These are phyloP conservation scores for Butastur rufipennis DNA, from an alignment of 2,113 vertebrate genomes.

Conservation along the genomic window DNA sequence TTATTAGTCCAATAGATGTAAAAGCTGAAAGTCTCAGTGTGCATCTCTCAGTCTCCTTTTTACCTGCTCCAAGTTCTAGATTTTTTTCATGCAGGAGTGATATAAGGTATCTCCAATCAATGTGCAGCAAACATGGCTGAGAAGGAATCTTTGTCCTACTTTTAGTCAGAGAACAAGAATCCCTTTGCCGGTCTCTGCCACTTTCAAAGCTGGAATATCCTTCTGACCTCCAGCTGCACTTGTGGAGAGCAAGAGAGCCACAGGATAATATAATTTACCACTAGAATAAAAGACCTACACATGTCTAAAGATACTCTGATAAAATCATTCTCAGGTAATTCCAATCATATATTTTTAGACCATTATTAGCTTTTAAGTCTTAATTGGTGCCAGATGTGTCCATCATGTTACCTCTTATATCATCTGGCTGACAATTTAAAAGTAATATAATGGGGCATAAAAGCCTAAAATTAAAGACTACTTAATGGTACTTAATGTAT, in stretches of 20 bases:
- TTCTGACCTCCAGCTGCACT: not conserved
- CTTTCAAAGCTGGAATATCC: not conserved
- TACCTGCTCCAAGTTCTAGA: not conserved
- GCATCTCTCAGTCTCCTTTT: not conserved
- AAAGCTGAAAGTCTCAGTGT: not conserved
- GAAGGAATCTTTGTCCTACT: not conserved
- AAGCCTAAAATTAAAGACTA: constrained; percentile 19
- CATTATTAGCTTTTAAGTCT: constrained; percentile 10
- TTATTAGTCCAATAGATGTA: rapidly evolving
- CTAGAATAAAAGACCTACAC: not conserved
- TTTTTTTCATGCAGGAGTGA: not conserved
- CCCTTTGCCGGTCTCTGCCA: not conserved
- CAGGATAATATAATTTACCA: not conserved
- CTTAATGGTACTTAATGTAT: constrained; percentile 8
- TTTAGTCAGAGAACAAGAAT: not conserved
- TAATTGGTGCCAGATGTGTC: not conserved
- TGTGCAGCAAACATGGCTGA: not conserved
- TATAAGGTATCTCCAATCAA: not conserved
- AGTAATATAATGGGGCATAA: constrained; percentile 21
- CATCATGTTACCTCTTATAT: constrained; percentile 16
- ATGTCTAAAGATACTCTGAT: not conserved
- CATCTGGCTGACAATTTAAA: constrained; percentile 9
- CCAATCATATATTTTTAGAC: constrained; percentile 26
- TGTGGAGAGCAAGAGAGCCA: not conserved
- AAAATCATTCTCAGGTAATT: constrained; percentile 8